Evolutionary conservation across 2,113 vertebrate genomes (phyloP).

Genomic region (Craseonycteris thonglongyai): DNA sequence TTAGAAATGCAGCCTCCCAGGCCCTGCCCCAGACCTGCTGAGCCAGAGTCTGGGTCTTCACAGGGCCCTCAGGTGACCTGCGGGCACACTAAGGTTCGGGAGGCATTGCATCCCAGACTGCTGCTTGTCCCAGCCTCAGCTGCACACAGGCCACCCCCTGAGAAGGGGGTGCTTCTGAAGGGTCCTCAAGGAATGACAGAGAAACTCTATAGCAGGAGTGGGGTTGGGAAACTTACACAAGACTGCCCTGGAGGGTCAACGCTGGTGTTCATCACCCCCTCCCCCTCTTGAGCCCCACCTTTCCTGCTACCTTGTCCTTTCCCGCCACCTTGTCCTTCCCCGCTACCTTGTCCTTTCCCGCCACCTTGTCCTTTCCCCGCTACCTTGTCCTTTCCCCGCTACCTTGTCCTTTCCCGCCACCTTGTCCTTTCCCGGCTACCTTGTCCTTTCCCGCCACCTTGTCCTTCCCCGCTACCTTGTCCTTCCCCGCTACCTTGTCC

Average conservation of each 20-base stretch:
- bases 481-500: background rate
- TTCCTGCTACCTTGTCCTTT: background rate
- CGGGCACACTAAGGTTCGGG: background rate
- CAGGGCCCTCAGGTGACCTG: background rate
- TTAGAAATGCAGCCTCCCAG: background rate
- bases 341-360: background rate
- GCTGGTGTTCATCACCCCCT: accelerated
- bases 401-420: background rate
- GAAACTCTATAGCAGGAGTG: background rate
- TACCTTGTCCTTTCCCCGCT: no score
- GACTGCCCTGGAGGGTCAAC: no score
- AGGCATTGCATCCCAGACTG: background rate
- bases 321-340: no score
- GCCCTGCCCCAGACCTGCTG: background rate
- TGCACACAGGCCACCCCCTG: background rate
- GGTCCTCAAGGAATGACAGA: background rate
- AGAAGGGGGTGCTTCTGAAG: background rate
- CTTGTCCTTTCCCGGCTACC: no score
- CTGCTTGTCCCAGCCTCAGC: background rate
- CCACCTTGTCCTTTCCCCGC: no score
- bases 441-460: background rate
- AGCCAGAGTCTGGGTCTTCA: background rate
- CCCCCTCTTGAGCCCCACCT: background rate
- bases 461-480: no score
- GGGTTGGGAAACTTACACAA: background rate